phyloP scores from a whole-genome alignment of 2,113 vertebrate genomes.

The Etia nguti region DNA sequence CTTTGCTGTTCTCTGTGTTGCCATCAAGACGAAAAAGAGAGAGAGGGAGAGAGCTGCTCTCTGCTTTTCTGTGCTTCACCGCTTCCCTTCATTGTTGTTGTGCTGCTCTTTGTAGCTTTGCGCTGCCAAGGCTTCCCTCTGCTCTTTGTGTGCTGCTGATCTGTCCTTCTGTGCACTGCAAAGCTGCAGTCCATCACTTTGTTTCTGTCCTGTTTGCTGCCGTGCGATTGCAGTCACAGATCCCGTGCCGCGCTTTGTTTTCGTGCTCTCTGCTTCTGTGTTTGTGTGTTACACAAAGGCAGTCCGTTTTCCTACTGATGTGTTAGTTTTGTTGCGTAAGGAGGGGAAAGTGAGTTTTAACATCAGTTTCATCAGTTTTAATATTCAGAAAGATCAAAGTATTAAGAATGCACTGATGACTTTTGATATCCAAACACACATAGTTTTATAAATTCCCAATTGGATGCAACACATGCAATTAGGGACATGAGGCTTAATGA shows the following conservation, averaged over 20 bases:
- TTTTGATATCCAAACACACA: neutral
- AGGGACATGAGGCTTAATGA: neutral
- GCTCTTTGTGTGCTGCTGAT: constrained; percentile 32
- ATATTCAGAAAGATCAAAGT: neutral
- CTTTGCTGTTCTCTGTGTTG: constrained; percentile 45
- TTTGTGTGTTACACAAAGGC: constrained; percentile 7
- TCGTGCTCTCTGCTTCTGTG: constrained; percentile 3
- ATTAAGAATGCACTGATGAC: neutral
- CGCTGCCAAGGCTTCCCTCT: constrained; percentile 42
- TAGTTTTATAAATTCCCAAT: neutral
- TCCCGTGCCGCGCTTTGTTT: neutral
- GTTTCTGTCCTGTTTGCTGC: constrained; percentile 34
- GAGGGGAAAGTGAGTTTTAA: neutral
- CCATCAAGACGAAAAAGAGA: constrained; percentile 11
- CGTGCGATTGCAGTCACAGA: constrained; percentile 11
- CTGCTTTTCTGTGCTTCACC: constrained; percentile 31
- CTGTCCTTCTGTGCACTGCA: neutral
- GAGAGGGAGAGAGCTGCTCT: constrained; percentile 14
- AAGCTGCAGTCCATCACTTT: constrained; percentile 30
- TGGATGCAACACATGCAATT: neutral
- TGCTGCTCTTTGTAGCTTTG: constrained; percentile 38
- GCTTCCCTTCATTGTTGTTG: constrained; percentile 41
- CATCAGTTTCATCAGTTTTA: neutral
- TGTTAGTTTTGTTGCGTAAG: neutral
- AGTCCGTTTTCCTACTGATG: neutral